Conservation (phyloP, 2,888 invertebrate species). For the Alviniconcha strummeri region DNA sequence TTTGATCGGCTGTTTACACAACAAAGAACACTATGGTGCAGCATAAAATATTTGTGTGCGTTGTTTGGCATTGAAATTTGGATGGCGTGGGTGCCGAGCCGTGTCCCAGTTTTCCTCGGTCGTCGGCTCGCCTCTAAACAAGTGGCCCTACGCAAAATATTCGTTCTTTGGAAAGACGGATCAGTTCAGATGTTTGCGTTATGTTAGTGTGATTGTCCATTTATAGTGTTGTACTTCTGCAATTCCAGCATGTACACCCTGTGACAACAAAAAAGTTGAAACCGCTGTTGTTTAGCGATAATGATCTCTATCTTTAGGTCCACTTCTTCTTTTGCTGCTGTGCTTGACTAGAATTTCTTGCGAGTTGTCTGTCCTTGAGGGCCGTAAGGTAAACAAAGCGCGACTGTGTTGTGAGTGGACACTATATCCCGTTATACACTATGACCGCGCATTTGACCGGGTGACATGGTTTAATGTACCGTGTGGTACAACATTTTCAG, state of each 20-base stretch:
- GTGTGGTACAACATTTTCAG: too few relatives aligned
- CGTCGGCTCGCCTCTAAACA: slow-evolving; percentile 10
- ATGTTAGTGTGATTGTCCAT: background rate
- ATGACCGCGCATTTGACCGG: background rate
- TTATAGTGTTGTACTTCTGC: background rate
- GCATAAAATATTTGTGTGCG: background rate
- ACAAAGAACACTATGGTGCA: background rate
- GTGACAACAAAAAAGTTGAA: too few relatives aligned
- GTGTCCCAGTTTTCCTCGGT: slow-evolving; percentile 25
- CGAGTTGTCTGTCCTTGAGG: background rate
- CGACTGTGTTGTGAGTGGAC: background rate
- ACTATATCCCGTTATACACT: background rate
- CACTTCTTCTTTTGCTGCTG: too few relatives aligned
- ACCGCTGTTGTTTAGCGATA: too few relatives aligned
- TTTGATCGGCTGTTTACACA: background rate
- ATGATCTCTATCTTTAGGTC: too few relatives aligned
- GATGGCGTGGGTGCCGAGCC: slow-evolving; percentile 21
- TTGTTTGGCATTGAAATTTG: background rate
- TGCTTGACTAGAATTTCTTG: too few relatives aligned
- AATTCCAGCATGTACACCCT: background rate
- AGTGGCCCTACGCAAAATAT: slow-evolving; percentile 20
- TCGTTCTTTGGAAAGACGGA: background rate
- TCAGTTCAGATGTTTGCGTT: background rate
- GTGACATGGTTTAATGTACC: too few relatives aligned
- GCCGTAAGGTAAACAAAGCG: background rate